Percentiles rank a stretch among this genome's conserved stretches.
These are phyloP conservation scores for Eudyptes chrysolophus DNA, from an alignment of 2,113 vertebrate genomes.

Conservation along the genomic window DNA sequence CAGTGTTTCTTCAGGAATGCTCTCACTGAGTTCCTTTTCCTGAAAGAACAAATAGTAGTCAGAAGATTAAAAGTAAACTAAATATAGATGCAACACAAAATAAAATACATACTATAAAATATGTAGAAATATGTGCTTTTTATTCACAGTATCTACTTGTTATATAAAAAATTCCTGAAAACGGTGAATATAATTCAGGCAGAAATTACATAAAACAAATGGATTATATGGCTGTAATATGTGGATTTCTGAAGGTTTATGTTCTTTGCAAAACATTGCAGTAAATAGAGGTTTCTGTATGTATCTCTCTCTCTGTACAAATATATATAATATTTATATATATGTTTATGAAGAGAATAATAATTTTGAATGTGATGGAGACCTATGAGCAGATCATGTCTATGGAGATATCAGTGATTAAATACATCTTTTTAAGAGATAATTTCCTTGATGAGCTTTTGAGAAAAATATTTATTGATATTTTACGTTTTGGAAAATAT, in stretches of 20 bases:
- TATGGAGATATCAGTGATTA: not conserved
- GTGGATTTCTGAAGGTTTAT: not conserved
- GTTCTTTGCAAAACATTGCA: not conserved
- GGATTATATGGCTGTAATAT: not conserved
- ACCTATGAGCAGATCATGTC: not conserved
- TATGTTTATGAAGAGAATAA: not conserved
- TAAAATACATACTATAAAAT: not conserved
- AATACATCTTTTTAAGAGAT: not conserved
- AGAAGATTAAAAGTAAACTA: not conserved
- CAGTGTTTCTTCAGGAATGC: slow-evolving; percentile 25
- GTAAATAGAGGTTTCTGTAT: not conserved
- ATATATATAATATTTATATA: not conserved
- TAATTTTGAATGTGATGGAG: not conserved
- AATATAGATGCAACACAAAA: not conserved
- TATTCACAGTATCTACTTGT: not conserved
- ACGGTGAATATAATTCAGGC: not conserved
- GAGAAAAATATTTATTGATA: not conserved
- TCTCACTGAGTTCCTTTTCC: slow-evolving; percentile 49
- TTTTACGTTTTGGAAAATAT: not conserved
- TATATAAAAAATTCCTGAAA: not conserved
- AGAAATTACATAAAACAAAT: not conserved
- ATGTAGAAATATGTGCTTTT: not conserved
- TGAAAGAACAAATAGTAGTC: not conserved
- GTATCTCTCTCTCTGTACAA: not conserved
- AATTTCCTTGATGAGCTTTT: not conserved